Evolutionary conservation across 2,797 vertebrate species (phyloP).

Genomic region (Syndactyla subalaris): DNA sequence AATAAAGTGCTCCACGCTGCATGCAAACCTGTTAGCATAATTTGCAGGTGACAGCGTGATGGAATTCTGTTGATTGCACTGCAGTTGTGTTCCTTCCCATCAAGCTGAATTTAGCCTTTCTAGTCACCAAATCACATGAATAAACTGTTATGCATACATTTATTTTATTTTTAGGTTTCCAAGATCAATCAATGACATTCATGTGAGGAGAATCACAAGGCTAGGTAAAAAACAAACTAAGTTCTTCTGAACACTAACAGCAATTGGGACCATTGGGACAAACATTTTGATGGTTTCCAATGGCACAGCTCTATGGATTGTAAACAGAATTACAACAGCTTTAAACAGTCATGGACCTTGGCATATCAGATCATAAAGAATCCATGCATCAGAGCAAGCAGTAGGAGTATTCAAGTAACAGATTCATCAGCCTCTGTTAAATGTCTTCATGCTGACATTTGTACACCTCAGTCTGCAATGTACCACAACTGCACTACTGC

Average conservation of each 20-base stretch:
- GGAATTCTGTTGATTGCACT: slow-evolving; percentile 18
- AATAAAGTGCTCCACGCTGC: not conserved
- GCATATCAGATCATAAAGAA: not conserved
- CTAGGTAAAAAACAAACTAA: not conserved
- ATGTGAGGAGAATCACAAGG: slow-evolving; percentile 3
- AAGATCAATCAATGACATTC: slow-evolving; percentile 49
- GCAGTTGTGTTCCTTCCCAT: slow-evolving; percentile 13
- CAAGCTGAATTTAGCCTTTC: slow-evolving; percentile 41
- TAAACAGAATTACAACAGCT: not conserved
- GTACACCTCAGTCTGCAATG: not conserved
- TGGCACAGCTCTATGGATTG: not conserved
- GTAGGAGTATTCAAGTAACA: not conserved
- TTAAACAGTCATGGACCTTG: not conserved
- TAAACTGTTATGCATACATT: slow-evolving; percentile 1
- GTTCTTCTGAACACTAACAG: not conserved
- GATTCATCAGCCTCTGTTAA: not conserved
- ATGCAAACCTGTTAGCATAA: not conserved
- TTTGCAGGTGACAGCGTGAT: not conserved
- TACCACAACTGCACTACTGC: not conserved
- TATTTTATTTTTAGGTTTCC: slow-evolving; percentile 43
- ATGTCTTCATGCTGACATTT: not conserved
- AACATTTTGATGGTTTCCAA: not conserved
- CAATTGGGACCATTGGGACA: not conserved
- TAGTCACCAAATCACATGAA: slow-evolving; percentile 39
- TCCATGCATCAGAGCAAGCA: not conserved